Base-by-base conservation (phyloP, 1,140 invertebrate species). In the Hycleus cichorii region DNA sequence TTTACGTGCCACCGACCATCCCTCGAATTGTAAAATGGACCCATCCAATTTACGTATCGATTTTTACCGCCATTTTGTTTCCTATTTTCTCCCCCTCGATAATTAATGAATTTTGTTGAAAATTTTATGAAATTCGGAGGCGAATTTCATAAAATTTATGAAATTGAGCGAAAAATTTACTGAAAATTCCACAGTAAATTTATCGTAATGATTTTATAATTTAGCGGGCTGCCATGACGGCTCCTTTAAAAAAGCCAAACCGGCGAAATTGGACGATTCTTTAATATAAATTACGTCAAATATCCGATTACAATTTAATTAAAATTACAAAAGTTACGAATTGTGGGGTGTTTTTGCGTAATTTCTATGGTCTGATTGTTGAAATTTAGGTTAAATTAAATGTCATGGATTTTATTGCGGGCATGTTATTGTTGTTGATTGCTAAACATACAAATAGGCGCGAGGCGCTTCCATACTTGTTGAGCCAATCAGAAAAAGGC, bases 401-500 rank as follows among this genome's bases (percentile, higher is more conserved):
- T 58, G 58, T 66, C 63, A 60, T 39, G 18, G 18, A 18, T 18
- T 18, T 18, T 18, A 32, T 32, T 7, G 32, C 11, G 9, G 40
- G 8, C 45, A 47, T 18, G 18, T 25, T 32, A 11, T 24, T n/a
- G 8, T 18, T 27, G 45, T 47, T 9, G 54, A 63, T 64, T 52
- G 57, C 32, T 50, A 45, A 27, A 45, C 42, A 52, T 45, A 12
- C 51, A 43, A 49, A 50, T 55, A 48, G 50, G 39, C 58, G 51
- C 51, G 3, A 6, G 10, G 5, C 9, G 9, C 59, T 64, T 24
- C 11, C 26, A 24, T 49, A 47, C 47, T 11, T 4, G 39, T 18
- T 53, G 48, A 18, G 11, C 72, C 72, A 74, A 74, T 74, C 39
- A 47, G 9, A 42, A 3, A 44, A 32, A 51, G 60, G 67, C 69